Conservation (phyloP, 2,888 invertebrate genomes). For the Danaus chrysippus region DNA sequence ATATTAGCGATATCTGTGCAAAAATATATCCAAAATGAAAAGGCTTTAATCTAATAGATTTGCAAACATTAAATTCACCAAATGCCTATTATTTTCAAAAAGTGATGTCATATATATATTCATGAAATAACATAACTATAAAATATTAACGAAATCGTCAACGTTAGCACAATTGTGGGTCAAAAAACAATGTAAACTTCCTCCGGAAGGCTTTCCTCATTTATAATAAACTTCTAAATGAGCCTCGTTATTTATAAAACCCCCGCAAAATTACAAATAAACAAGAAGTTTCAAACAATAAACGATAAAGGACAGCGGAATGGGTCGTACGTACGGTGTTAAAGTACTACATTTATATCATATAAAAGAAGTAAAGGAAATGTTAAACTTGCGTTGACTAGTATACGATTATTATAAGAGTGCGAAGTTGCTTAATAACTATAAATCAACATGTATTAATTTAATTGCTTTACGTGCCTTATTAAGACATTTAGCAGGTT, state of each 20-base stretch:
- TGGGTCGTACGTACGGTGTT: slow-evolving; percentile 6
- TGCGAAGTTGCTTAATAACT: slow-evolving; percentile 24
- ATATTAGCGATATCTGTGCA: no score
- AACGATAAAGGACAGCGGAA: slow-evolving; percentile 23
- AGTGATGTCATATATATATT: no score
- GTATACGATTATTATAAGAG: slow-evolving; percentile 12
- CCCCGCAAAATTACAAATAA: slow-evolving; percentile 27
- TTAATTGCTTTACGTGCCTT: slow-evolving; percentile 21
- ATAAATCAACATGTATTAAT: slow-evolving; percentile 25
- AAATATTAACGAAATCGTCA: not conserved
- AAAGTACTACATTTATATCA: not conserved
- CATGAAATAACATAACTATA: not conserved
- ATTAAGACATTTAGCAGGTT: no score
- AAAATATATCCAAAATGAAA: no score
- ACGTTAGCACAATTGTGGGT: slow-evolving; percentile 16
- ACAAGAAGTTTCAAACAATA: slow-evolving; percentile 30
- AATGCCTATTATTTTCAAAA: no score
- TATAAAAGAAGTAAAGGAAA: not conserved
- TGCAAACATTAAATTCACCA: no score
- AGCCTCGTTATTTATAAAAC: slow-evolving; percentile 30
- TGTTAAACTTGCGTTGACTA: slow-evolving; percentile 8
- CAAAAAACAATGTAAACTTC: slow-evolving; percentile 26
- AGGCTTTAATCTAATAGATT: no score
- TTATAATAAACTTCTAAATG: slow-evolving; percentile 31
- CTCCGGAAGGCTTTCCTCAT: slow-evolving; percentile 22